Conservation (phyloP, 2,113 vertebrate genomes). For the Lepus timidus region DNA sequence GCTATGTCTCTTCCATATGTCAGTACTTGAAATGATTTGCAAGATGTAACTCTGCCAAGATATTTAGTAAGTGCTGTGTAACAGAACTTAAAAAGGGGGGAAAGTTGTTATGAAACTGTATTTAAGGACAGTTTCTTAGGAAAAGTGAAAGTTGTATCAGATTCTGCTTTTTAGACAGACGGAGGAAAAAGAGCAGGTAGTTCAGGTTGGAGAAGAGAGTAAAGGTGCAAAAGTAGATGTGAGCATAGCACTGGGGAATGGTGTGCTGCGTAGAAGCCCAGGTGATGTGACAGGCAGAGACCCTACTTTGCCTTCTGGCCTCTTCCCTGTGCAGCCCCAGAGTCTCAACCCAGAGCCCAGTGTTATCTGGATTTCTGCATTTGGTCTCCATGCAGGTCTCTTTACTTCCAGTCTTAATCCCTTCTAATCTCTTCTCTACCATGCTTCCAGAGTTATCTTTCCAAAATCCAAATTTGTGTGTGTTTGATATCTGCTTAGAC, state of each 20-base stretch:
- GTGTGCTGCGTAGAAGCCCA: accelerated
- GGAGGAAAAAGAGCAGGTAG: not conserved
- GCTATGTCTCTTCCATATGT: not conserved
- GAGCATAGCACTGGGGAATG: too few relatives aligned
- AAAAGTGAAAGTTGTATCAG: not conserved
- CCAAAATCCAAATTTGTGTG: not conserved
- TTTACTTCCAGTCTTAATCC: not conserved
- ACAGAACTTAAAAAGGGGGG: not conserved
- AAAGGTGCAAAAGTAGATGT: not conserved
- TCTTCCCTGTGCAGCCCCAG: not conserved
- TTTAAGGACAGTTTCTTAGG: not conserved
- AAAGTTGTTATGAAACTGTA: not conserved
- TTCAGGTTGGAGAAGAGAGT: not conserved
- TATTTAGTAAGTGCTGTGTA: not conserved
- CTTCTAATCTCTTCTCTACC: not conserved
- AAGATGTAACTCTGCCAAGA: not conserved
- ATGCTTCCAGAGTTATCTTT: not conserved
- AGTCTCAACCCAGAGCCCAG: not conserved
- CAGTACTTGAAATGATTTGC: not conserved
- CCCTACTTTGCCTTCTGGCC: not conserved
- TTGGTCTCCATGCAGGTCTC: not conserved
- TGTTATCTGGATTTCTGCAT: not conserved
- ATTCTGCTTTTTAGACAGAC: not conserved
- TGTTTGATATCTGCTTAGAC: not conserved
- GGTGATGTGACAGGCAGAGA: not conserved